phyloP scores from a whole-genome alignment of 2,113 vertebrate genomes.

The Varanus salvator region DNA sequence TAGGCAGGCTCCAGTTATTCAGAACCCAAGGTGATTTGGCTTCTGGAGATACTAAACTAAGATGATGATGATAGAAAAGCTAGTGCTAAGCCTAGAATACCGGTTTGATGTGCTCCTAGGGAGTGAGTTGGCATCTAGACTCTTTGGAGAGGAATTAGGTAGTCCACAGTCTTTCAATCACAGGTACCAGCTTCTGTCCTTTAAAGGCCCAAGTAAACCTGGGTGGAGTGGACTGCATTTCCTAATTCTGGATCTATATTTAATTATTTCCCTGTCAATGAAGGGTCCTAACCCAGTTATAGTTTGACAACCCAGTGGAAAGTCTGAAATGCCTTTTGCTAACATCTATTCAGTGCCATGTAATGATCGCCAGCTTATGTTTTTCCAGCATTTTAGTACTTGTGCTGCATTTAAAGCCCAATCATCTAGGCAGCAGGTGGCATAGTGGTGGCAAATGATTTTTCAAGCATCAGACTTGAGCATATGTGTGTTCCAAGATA shows the following conservation, averaged over 20 bases:
- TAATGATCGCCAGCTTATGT: background rate
- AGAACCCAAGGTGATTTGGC: background rate
- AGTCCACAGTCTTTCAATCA: background rate
- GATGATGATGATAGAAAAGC: background rate
- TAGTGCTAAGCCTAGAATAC: background rate
- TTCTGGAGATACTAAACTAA: background rate
- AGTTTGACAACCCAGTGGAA: background rate
- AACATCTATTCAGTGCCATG: background rate
- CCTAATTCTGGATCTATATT: conserved; percentile 29
- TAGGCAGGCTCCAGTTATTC: background rate
- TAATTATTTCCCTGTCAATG: conserved; percentile 20
- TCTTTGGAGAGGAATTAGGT: background rate
- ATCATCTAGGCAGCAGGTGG: background rate
- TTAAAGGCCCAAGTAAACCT: background rate
- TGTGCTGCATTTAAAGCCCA: background rate
- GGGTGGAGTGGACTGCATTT: background rate
- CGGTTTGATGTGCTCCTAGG: background rate
- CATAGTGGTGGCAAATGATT: background rate
- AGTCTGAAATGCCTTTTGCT: conserved; percentile 33
- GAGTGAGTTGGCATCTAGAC: background rate
- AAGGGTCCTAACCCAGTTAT: background rate
- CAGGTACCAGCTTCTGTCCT: background rate
- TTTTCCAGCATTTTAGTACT: background rate
- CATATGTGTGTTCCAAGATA: background rate
- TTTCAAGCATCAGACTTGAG: background rate